phyloP scores from a whole-genome alignment of 2,113 vertebrate genomes.

The Gallinago undulata region DNA sequence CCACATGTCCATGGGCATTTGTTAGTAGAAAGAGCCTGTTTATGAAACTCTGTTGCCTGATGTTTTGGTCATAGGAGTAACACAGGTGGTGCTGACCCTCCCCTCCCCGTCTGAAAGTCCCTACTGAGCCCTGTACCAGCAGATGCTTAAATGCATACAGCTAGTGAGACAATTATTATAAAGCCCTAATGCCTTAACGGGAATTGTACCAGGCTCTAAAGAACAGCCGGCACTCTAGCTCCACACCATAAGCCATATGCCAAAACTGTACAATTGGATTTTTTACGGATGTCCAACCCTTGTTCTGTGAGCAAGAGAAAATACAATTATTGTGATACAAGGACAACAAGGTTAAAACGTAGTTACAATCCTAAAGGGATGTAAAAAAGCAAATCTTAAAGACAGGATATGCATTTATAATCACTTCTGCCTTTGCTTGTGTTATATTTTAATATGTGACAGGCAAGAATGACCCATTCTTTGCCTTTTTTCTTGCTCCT shows the following conservation, averaged over 20 bases:
- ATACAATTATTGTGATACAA: slow-evolving; percentile 16
- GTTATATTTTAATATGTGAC: not conserved
- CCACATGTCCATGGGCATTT: not conserved
- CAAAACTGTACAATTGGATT: not conserved
- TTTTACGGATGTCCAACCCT: not conserved
- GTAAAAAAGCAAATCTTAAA: not conserved
- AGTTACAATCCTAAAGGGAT: not conserved
- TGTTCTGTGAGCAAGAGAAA: not conserved
- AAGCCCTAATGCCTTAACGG: not conserved
- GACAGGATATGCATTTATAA: not conserved
- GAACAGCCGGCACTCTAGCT: not conserved
- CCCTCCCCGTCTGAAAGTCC: not conserved
- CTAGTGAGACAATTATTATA: not conserved
- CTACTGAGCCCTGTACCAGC: not conserved
- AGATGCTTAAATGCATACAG: not conserved
- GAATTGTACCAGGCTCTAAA: slow-evolving; percentile 15
- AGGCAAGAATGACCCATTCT: not conserved
- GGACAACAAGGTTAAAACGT: slow-evolving; percentile 8
- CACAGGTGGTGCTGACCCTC: not conserved
- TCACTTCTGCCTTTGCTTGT: not conserved
- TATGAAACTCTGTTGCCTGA: not conserved
- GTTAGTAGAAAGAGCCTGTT: not conserved
- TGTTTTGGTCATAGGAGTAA: not conserved
- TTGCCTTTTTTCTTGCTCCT: not conserved
- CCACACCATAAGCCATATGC: not conserved